Evolutionary conservation across 2,888 invertebrate genomes (phyloP).

Genomic region (Meandrusa payeni): DNA sequence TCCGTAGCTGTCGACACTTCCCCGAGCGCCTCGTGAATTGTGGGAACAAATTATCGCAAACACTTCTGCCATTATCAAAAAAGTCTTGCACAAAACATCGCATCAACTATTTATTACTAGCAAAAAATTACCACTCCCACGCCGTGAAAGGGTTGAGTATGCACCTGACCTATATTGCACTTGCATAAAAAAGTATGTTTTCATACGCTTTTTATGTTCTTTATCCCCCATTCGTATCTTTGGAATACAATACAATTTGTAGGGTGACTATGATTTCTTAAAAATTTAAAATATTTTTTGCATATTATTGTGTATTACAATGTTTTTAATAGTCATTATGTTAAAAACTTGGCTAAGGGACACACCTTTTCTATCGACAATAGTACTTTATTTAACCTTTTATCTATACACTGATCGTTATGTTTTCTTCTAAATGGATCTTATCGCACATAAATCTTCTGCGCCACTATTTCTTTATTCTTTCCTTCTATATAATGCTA

Average conservation of each 20-base stretch:
- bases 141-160: constrained; percentile 75
- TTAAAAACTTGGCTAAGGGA: too few species aligned
- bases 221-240: constrained; percentile 50
- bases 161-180: constrained; percentile 79
- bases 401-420: too few species aligned
- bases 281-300: not conserved
- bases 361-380: too few species aligned
- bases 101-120: constrained; percentile 35
- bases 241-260: constrained; percentile 47
- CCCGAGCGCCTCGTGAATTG: constrained; percentile 57
- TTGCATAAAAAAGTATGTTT: constrained; percentile 56
- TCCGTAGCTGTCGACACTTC: constrained; percentile 73
- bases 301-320: too few species aligned
- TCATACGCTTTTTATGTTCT: constrained; percentile 67
- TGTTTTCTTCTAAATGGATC: too few species aligned
- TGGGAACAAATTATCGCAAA: constrained; percentile 81
- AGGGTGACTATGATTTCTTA: constrained; percentile 42
- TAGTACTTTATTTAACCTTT: too few species aligned
- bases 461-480: too few species aligned
- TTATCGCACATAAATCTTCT: too few species aligned
- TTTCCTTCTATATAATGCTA: too few species aligned
- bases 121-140: constrained; percentile 73
- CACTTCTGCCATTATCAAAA: constrained; percentile 67
- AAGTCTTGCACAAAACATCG: constrained; percentile 63
- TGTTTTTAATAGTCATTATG: too few species aligned